Conservation (phyloP, 1,140 invertebrate species). For the Drosophila bocki region DNA sequence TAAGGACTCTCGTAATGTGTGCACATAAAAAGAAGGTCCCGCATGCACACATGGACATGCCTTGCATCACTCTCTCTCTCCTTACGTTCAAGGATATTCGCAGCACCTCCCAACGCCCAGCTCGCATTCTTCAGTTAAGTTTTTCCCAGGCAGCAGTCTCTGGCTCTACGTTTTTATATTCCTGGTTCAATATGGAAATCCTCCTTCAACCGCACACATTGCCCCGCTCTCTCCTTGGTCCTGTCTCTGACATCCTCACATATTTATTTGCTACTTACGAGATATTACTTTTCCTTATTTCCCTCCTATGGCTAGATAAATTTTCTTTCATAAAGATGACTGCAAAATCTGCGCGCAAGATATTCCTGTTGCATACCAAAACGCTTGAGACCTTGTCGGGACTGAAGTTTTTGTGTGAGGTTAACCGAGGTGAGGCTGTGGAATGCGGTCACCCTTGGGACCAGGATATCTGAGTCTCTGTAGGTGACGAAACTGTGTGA, state of each 20-base stretch:
- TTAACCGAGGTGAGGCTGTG: slow-evolving; percentile 19
- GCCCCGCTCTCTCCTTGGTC: neutral
- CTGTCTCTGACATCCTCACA: slow-evolving; percentile 28
- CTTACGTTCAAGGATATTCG: slow-evolving; percentile 5
- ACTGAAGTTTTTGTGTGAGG: slow-evolving; percentile 19
- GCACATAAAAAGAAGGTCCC: slow-evolving; percentile 28
- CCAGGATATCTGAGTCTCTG: slow-evolving; percentile 8
- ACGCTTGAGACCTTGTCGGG: neutral
- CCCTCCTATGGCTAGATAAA: slow-evolving; percentile 40
- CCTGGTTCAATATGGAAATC: slow-evolving; percentile 43
- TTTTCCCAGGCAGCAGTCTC: slow-evolving; percentile 17
- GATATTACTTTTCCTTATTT: slow-evolving; percentile 42
- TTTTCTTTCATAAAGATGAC: slow-evolving; percentile 37
- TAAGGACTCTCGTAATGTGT: slow-evolving; percentile 40
- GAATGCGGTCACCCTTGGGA: slow-evolving; percentile 1
- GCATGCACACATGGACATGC: slow-evolving; percentile 4
- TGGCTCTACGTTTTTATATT: slow-evolving; percentile 10
- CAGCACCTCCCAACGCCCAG: slow-evolving; percentile 13
- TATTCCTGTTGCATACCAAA: slow-evolving; percentile 41
- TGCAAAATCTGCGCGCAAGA: slow-evolving; percentile 25
- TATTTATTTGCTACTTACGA: slow-evolving; percentile 66
- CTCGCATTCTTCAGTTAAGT: slow-evolving; percentile 18
- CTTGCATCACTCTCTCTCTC: slow-evolving; percentile 4
- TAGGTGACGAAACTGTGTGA: slow-evolving; percentile 41
- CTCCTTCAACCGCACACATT: slow-evolving; percentile 12